These are phyloP conservation scores for Tribolium castaneum DNA, from an alignment of 1,140 invertebrate genomes.

Conservation along the genomic window DNA sequence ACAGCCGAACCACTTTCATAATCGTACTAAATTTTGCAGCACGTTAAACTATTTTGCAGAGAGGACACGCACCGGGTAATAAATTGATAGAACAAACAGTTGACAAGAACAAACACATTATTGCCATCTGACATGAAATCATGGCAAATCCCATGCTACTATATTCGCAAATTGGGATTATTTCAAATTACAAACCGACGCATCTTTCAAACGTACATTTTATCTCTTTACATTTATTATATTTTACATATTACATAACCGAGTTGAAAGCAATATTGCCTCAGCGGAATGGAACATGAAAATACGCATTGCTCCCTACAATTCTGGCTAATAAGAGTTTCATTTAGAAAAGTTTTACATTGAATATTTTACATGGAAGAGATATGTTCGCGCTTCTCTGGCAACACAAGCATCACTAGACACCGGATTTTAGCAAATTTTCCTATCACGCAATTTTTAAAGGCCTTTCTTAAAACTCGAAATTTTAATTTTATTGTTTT, in stretches of 20 bases:
- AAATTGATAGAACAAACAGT: constrained; percentile 10
- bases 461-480: too few species aligned
- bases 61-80: constrained; percentile 16
- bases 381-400: not conserved
- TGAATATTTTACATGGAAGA: not conserved
- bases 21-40: constrained; percentile 4
- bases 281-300: not conserved
- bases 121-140: not conserved
- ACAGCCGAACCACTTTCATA: not conserved
- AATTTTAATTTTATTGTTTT: too few species aligned
- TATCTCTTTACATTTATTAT: not conserved
- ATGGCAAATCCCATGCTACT: not conserved
- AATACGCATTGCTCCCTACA: not conserved
- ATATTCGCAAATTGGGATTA: too few species aligned
- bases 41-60: not conserved
- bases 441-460: too few species aligned
- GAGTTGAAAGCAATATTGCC: not conserved
- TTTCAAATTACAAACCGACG: not conserved
- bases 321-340: not conserved
- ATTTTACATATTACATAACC: not conserved
- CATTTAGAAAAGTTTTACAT: not conserved
- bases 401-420: not conserved
- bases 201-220: not conserved
- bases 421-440: too few species aligned
- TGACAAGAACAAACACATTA: constrained; percentile 21